These are phyloP conservation scores for Ophraella communa DNA, from an alignment of 2,888 invertebrate genomes.

Conservation along the genomic window DNA sequence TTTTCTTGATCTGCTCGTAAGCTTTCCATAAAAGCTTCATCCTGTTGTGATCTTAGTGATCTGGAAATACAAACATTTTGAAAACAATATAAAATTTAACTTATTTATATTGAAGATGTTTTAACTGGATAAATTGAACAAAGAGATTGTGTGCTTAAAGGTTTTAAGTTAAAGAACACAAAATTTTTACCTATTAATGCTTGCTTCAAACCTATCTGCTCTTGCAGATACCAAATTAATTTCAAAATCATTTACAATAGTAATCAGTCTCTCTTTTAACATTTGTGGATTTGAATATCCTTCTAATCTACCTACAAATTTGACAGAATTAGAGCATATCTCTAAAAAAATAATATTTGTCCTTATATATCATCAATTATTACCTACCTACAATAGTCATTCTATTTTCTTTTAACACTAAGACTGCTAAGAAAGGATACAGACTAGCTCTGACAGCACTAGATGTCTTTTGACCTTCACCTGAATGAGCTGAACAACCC, in stretches of 20 bases:
- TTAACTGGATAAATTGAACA: no score
- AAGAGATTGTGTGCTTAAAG: no score
- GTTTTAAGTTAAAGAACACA: conserved; percentile 54
- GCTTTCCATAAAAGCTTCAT: conserved; percentile 92
- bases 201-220: conserved; percentile 72
- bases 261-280: conserved; percentile 72
- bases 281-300: conserved; percentile 79
- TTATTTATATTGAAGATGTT: no score
- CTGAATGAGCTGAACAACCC: conserved; percentile 88
- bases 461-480: conserved; percentile 92
- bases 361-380: not conserved
- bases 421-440: conserved; percentile 83
- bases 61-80: conserved; percentile 59
- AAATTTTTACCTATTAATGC: conserved; percentile 52
- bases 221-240: conserved; percentile 85
- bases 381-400: conserved; percentile 86
- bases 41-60: conserved; percentile 87
- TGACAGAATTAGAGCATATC: not conserved
- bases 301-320: conserved; percentile 70
- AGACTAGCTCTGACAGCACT: conserved; percentile 78
- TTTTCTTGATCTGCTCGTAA: conserved; percentile 94
- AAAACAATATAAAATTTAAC: no score
- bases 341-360: not conserved
- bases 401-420: conserved; percentile 86
- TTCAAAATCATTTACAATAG: conserved; percentile 86